phyloP scores from a whole-genome alignment of 2,888 invertebrate genomes.

The Pasiphila rectangulata region DNA sequence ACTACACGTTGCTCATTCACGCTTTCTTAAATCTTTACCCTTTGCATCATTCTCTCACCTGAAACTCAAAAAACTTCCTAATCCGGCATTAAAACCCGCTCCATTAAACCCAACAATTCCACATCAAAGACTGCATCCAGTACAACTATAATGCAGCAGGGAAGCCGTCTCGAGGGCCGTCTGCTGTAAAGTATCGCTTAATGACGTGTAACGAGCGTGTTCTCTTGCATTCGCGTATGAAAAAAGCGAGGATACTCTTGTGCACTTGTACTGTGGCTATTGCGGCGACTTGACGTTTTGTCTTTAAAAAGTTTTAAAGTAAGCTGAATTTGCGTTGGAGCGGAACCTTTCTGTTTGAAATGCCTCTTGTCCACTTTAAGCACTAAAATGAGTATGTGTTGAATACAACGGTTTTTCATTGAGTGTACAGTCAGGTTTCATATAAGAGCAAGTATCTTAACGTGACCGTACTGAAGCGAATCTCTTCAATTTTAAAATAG shows the following conservation, averaged over 20 bases:
- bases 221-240: constrained; percentile 61
- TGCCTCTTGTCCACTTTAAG: too few relatives aligned
- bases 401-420: too few relatives aligned
- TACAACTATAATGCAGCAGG: constrained; percentile 41
- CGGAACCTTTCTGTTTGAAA: too few relatives aligned
- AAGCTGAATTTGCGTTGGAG: background rate
- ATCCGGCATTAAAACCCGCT: constrained; percentile 10
- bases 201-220: constrained; percentile 79
- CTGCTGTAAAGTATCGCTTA: constrained; percentile 81
- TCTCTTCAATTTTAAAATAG: too few relatives aligned
- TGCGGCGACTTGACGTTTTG: background rate
- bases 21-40: too few relatives aligned
- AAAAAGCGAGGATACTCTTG: constrained; percentile 42
- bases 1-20: too few relatives aligned
- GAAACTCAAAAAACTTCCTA: background rate
- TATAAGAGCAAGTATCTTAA: too few relatives aligned
- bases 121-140: constrained; percentile 42
- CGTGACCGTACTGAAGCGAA: too few relatives aligned
- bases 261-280: constrained; percentile 14
- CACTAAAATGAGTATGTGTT: too few relatives aligned
- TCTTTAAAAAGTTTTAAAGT: background rate
- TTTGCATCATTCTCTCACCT: background rate
- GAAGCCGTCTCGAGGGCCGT: constrained; percentile 78
- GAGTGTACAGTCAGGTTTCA: background rate
- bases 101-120: constrained; percentile 27